Conservation (phyloP, 2,888 invertebrate species). For the Nemotelus nigrinus region DNA sequence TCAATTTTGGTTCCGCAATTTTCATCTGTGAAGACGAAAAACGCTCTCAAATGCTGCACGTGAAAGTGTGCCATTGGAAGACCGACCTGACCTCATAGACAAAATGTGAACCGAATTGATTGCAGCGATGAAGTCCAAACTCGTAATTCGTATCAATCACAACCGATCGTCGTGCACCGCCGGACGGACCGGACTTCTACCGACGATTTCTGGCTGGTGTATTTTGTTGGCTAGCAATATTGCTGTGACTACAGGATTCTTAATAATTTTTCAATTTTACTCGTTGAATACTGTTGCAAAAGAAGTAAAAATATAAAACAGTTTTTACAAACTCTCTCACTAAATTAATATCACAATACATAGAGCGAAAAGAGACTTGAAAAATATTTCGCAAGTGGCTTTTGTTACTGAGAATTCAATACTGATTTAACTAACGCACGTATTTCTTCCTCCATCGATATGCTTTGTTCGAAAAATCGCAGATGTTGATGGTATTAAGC, state of each 20-base stretch:
- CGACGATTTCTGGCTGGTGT: neutral
- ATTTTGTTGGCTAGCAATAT: neutral
- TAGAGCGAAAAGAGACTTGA: neutral
- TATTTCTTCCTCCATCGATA: neutral
- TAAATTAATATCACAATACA: neutral
- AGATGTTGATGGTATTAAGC: conserved; percentile 94
- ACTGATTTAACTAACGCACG: neutral
- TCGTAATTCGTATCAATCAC: neutral
- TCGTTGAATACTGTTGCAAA: neutral
- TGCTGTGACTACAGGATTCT: neutral
- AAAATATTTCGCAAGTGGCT: neutral
- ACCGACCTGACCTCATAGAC: neutral
- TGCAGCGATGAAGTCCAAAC: conserved; percentile 12
- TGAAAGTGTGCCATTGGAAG: neutral
- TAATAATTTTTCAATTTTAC: neutral
- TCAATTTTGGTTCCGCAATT: conserved; percentile 3
- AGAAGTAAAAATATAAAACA: neutral
- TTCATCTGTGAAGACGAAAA: neutral
- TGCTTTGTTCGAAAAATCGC: neutral
- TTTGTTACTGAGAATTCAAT: neutral
- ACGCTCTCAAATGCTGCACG: neutral
- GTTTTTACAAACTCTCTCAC: too few relatives aligned
- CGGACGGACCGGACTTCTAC: neutral
- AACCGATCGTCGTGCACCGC: neutral
- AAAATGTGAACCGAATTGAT: conserved; percentile 19